Percentiles rank a stretch among this genome's conserved stretches.
These are phyloP conservation scores for Phoenoteleia sp. DNA, from an alignment of 2,888 invertebrate genomes.

Conservation along the genomic window DNA sequence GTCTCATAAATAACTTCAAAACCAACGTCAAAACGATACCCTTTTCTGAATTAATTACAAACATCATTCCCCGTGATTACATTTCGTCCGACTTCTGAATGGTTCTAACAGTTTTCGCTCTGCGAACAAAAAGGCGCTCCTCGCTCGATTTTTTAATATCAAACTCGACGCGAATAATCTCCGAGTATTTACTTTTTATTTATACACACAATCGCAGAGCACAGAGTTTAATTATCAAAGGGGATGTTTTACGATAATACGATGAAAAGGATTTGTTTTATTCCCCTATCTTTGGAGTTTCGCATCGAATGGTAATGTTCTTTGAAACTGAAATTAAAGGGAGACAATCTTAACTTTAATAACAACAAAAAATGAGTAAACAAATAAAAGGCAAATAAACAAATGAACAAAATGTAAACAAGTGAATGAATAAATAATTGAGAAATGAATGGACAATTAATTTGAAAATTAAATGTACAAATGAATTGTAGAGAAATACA, in stretches of 20 bases:
- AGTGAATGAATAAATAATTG: too few species aligned
- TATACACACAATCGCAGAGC: slow-evolving; percentile 23
- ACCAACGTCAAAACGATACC: slow-evolving; percentile 3
- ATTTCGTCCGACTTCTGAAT: slow-evolving; percentile 19
- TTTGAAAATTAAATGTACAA: too few species aligned
- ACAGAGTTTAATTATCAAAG: slow-evolving; percentile 36
- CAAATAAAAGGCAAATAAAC: too few species aligned
- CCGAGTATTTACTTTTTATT: slow-evolving; percentile 43
- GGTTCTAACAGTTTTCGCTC: slow-evolving; percentile 23
- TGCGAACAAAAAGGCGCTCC: background rate
- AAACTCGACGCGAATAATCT: slow-evolving; percentile 33
- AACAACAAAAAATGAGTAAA: background rate
- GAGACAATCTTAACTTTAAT: background rate
- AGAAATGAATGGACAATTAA: too few species aligned
- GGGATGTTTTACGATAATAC: slow-evolving; percentile 36
- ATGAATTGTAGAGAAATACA: too few species aligned
- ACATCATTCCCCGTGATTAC: slow-evolving; percentile 31
- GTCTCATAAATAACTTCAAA: background rate
- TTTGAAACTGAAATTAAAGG: slow-evolving; percentile 22
- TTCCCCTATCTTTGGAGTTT: slow-evolving; percentile 9
- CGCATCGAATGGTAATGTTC: slow-evolving; percentile 7
- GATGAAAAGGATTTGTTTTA: slow-evolving; percentile 35
- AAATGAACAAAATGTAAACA: too few species aligned
- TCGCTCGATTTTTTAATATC: slow-evolving; percentile 41
- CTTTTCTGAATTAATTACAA: slow-evolving; percentile 39